Conservation (phyloP, 2,888 invertebrate genomes). For the Volucella inanis region DNA sequence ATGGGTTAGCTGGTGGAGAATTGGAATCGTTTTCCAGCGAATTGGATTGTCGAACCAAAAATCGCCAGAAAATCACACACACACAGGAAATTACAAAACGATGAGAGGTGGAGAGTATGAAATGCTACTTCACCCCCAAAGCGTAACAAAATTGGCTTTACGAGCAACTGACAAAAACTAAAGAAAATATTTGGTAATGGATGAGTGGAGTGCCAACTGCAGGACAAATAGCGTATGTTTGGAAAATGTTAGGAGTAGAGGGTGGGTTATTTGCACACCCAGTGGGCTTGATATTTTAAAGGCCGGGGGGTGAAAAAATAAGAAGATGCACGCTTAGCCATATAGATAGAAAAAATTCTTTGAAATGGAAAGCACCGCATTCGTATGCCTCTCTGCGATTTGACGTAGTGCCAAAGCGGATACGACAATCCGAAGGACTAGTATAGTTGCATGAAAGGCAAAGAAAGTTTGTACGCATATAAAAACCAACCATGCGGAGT, state of each 20-base stretch:
- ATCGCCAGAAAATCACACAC: slow-evolving; percentile 59
- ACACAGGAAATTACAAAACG: slow-evolving; percentile 72
- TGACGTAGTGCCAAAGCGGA: no score
- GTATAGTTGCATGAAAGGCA: no score
- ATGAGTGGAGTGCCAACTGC: slow-evolving; percentile 72
- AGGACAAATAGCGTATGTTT: slow-evolving; percentile 53
- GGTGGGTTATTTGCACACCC: no score
- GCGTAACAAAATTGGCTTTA: slow-evolving; percentile 64
- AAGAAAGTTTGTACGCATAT: no score
- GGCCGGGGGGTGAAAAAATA: no score
- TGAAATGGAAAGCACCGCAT: no score
- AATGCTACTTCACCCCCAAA: slow-evolving; percentile 42
- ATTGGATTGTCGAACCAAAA: slow-evolving; percentile 69
- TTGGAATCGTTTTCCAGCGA: slow-evolving; percentile 60
- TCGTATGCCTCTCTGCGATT: no score
- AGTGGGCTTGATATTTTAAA: no score
- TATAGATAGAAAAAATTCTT: no score
- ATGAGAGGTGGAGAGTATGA: slow-evolving; percentile 56
- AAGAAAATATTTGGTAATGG: slow-evolving; percentile 73
- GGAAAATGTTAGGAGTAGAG: slow-evolving; percentile 7
- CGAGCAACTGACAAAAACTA: slow-evolving; percentile 38
- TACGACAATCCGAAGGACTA: no score
- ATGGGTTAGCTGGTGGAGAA: slow-evolving; percentile 20
- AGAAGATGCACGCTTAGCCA: no score
- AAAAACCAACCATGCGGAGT: no score